Percentiles rank a stretch among this genome's conserved stretches.
These are phyloP conservation scores for Tonatia bakeri DNA, from an alignment of 2,113 vertebrate genomes.

Conservation along the genomic window DNA sequence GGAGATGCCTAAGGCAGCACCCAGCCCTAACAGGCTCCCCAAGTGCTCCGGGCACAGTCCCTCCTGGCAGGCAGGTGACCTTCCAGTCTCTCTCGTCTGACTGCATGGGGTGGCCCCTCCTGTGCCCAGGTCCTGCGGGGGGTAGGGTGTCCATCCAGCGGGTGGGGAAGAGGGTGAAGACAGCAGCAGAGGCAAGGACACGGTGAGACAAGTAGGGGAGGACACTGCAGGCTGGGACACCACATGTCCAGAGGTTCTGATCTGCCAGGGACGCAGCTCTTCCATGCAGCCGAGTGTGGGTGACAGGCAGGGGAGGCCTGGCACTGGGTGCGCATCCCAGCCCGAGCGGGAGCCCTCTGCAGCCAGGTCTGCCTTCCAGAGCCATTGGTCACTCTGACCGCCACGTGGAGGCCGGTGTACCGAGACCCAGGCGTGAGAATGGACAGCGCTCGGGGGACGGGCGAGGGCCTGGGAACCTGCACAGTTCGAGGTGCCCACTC, in stretches of 20 bases:
- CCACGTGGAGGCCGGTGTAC: too few species aligned
- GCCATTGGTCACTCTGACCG: background rate
- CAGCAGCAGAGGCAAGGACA: background rate
- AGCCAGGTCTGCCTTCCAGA: background rate
- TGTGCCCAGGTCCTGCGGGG: background rate
- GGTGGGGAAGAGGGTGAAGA: background rate
- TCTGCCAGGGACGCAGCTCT: rapidly evolving
- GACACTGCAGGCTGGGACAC: background rate
- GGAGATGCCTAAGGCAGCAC: rapidly evolving
- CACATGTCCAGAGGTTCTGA: rapidly evolving
- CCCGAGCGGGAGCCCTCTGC: background rate
- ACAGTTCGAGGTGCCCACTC: rapidly evolving
- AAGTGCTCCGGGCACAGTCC: background rate
- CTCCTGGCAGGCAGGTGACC: background rate
- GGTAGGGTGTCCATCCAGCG: rapidly evolving
- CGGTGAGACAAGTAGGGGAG: rapidly evolving
- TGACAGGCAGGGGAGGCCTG: too few species aligned
- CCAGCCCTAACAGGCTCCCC: background rate
- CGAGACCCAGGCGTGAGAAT: background rate
- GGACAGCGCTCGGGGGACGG: rapidly evolving
- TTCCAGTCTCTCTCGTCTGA: background rate
- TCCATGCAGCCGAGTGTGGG: too few species aligned
- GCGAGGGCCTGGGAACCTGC: too few species aligned
- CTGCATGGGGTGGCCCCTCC: background rate
- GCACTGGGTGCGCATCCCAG: background rate